Evolutionary conservation across 2,113 vertebrate genomes (phyloP).

Genomic region (Scomber scombrus): DNA sequence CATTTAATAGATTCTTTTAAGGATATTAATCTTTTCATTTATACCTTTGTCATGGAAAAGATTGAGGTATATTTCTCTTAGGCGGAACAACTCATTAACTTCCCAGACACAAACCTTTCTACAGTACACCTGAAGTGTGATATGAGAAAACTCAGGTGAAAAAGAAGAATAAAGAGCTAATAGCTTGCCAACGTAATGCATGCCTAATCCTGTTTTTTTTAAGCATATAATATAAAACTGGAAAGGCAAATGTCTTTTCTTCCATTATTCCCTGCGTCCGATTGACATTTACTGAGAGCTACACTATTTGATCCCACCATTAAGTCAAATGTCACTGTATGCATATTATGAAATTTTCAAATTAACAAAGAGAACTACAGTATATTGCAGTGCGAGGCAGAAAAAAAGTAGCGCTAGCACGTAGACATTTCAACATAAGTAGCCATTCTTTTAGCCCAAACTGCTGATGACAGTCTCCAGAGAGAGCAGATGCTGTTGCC

Average conservation of each 20-base stretch:
- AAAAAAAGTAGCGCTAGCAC: constrained; percentile 32
- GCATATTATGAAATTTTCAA: constrained; percentile 62
- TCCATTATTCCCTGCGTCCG: constrained; percentile 56
- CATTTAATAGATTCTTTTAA: constrained; percentile 80
- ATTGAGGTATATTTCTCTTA: constrained; percentile 64
- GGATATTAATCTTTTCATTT: constrained; percentile 80
- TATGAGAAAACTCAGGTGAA: constrained; percentile 51
- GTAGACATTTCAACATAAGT: constrained; percentile 65
- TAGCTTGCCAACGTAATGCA: constrained; percentile 10
- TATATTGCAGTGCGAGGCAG: constrained; percentile 38
- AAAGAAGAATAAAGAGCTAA: constrained; percentile 44
- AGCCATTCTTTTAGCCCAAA: constrained; percentile 71
- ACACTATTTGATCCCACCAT: constrained; percentile 62
- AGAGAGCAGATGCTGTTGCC: constrained; percentile 80
- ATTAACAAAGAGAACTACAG: constrained; percentile 57
- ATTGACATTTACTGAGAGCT: constrained; percentile 75
- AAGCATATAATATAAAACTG: constrained; percentile 47
- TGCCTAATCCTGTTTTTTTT: constrained; percentile 26
- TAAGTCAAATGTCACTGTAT: constrained; percentile 71
- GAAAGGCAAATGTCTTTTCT: constrained; percentile 47
- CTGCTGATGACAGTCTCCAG: constrained; percentile 78
- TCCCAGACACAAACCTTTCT: constrained; percentile 69
- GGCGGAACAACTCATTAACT: constrained; percentile 76
- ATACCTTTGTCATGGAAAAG: constrained; percentile 70
- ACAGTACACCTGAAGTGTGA: constrained; percentile 47